These are phyloP conservation scores for Seriola dumerili DNA, from an alignment of 2,113 vertebrate genomes.

Conservation along the genomic window DNA sequence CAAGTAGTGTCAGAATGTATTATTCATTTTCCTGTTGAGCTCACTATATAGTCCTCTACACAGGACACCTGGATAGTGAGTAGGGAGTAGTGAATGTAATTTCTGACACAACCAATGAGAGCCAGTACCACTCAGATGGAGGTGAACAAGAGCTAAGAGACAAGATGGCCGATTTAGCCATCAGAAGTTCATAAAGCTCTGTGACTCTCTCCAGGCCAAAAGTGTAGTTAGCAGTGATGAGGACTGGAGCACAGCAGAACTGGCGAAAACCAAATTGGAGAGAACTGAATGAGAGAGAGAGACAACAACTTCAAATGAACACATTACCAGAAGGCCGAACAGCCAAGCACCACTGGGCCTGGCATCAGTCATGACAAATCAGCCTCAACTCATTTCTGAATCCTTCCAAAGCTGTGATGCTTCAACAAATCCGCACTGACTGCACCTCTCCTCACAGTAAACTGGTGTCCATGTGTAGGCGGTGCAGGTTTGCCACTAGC, in stretches of 20 bases:
- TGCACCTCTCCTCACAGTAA: constrained; percentile 20
- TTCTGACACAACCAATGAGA: not conserved
- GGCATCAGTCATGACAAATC: constrained; percentile 27
- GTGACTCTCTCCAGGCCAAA: not conserved
- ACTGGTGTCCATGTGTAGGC: constrained; percentile 51
- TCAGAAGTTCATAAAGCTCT: not conserved
- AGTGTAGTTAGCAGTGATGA: not conserved
- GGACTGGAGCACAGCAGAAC: not conserved
- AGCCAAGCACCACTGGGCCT: not conserved
- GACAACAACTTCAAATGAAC: constrained; percentile 5
- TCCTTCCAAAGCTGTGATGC: constrained; percentile 20
- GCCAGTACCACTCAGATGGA: not conserved
- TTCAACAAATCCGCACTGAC: constrained; percentile 8
- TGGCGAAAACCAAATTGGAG: not conserved
- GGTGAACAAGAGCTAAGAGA: not conserved
- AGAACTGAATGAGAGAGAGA: constrained; percentile 5
- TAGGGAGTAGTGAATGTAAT: no score
- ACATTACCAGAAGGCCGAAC: not conserved
- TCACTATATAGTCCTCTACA: no score
- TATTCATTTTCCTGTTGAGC: no score
- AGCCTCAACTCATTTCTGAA: not conserved
- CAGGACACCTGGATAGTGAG: no score
- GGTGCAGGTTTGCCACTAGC: constrained; percentile 37
- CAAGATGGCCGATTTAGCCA: not conserved
- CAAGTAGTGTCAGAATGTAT: no score